Percentiles rank a stretch among this genome's conserved stretches.
Evolutionary conservation across 2,888 invertebrate species (phyloP).

Genomic region (Drosophila nr. perissopoda): DNA sequence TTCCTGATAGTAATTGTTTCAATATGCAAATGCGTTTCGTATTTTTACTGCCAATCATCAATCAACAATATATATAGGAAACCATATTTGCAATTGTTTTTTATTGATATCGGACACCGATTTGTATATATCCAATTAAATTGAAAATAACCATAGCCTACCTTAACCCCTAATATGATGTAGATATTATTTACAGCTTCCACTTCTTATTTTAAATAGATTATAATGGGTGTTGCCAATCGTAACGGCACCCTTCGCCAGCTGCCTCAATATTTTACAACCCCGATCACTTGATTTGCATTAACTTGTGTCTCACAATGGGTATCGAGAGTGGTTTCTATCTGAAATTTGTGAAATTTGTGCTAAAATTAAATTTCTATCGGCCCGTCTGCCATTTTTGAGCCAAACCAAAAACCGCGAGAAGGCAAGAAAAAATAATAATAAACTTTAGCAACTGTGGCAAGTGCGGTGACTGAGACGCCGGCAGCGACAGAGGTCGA

Average conservation of each 20-base stretch:
- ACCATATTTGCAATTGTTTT: no score
- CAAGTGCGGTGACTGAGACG: constrained; percentile 22
- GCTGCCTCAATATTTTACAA: not conserved
- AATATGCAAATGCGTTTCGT: not conserved
- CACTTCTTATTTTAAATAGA: not conserved
- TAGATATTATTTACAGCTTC: not conserved
- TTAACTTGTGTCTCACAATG: constrained; percentile 28
- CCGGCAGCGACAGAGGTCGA: constrained; percentile 16
- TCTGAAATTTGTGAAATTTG: constrained; percentile 51
- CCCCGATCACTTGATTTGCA: constrained; percentile 19
- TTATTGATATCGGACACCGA: no score
- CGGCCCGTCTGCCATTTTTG: constrained; percentile 37
- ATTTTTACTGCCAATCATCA: no score
- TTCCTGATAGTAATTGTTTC: not conserved
- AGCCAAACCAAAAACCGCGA: constrained; percentile 35
- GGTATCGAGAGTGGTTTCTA: constrained; percentile 30
- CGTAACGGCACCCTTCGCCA: not conserved
- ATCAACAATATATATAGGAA: no score
- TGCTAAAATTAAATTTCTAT: constrained; percentile 60
- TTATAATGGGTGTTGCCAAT: constrained; percentile 4
- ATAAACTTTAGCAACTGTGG: constrained; percentile 54
- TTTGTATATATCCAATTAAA: no score
- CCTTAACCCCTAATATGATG: not conserved
- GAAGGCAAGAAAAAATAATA: constrained; percentile 12
- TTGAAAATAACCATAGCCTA: not conserved